Evolutionary conservation across 2,888 invertebrate genomes (phyloP).

Genomic region (Allygus modestus): DNA sequence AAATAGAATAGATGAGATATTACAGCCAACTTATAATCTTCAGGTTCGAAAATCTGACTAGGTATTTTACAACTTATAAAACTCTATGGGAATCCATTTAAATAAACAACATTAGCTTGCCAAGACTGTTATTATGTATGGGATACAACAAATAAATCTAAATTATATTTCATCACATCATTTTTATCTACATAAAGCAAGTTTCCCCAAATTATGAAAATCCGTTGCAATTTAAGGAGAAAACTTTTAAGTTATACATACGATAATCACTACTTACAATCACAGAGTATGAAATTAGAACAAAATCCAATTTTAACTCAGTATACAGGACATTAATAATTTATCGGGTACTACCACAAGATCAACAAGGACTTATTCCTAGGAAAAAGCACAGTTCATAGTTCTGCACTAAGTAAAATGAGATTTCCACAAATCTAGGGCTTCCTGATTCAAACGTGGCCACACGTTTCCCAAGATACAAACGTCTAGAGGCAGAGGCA

Average conservation of each 20-base stretch:
- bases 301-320: not conserved
- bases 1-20: not conserved
- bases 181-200: too few relatives aligned
- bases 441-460: not conserved
- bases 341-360: not conserved
- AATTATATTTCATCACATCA: too few relatives aligned
- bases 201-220: not conserved
- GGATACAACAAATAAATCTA: not conserved
- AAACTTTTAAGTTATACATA: not conserved
- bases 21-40: not conserved
- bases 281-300: not conserved
- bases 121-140: too few relatives aligned
- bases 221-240: not conserved
- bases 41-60: slow-evolving; percentile 1
- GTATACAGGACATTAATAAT: not conserved
- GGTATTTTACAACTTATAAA: not conserved
- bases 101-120: not conserved
- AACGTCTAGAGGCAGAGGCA: not conserved
- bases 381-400: not conserved
- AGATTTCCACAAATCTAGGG: not conserved
- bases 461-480: not conserved
- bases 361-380: not conserved
- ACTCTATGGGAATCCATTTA: not conserved
- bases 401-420: not conserved
- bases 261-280: not conserved